Evolutionary conservation across 2,797 vertebrate genomes (phyloP), one percentile per base, ranked within the genome.

Genomic region (Brachyrhaphis roseni): DNA sequence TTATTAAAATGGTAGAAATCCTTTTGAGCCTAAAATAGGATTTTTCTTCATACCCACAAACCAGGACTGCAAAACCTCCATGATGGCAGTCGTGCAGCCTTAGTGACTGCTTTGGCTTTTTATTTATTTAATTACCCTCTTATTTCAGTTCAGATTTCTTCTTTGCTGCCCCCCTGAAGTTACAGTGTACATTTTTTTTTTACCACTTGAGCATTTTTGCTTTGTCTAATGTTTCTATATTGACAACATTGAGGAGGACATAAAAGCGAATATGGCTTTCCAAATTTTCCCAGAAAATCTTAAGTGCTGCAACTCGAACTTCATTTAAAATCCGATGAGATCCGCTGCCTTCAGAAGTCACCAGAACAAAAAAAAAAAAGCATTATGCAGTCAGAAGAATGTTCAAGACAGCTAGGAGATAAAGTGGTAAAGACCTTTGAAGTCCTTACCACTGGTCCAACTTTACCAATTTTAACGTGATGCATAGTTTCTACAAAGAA

Each of bases 1-100:
- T 75, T 4, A 47, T 77, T 28, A 53, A 31, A 68, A 55, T 55
- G 43, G 4, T 39, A 11, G 36, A n/a, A 62, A 66, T 78, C 41
- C 28, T 28, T 16, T 23, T 72, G 68, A 49, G 49, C 45, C 36
- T 71, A 74, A 77, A 4, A 53, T 41, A 79, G 77, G 39, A 6
- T 74, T 81, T 82, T 55, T 13, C 75, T 1, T 26, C 79, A 7
- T 31, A 72, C 62, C 34, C 45, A 75, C 31, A 45, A 79, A 82
- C 75, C 46, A 43, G 70, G 75, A 59, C 68, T 12, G 4, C 75
- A 57, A 68, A 59, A 59, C 77, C 70, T 51, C 78, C 72, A 75
- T 31, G 34, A 41, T 51, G 51, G 73, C 57, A 78, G 41, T 49
- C 0, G 23, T 77, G 72, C 59, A 45, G 66, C 70, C 31, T 59